A percentile compares a stretch with the other conserved stretches of the same genome.
phyloP scores from a whole-genome alignment of 1,140 invertebrate genomes.

The Metaphire vulgaris region DNA sequence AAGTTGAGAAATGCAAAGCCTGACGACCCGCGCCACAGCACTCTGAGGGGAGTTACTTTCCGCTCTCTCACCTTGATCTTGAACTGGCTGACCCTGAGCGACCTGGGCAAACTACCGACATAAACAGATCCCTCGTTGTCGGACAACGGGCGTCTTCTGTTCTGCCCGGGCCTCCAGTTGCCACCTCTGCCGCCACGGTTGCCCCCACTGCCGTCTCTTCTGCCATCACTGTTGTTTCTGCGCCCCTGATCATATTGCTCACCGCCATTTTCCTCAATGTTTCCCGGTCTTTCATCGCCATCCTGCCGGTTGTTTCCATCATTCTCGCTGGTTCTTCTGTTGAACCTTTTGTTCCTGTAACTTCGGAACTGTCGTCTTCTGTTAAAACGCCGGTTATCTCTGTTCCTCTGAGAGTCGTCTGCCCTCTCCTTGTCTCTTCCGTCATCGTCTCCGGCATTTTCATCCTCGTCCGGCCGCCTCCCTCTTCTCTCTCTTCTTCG shows the following conservation, averaged over 20 bases:
- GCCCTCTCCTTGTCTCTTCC: neutral
- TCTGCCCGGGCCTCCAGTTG: neutral
- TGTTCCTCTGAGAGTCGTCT: neutral
- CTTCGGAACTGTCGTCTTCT: slow-evolving; percentile 3
- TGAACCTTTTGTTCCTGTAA: slow-evolving; percentile 11
- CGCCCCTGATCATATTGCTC: neutral
- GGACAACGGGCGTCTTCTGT: neutral
- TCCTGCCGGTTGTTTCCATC: neutral
- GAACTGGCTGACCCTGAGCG: slow-evolving; percentile 40
- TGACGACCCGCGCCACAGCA: slow-evolving; percentile 40
- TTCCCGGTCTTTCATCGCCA: neutral
- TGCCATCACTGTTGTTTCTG: neutral
- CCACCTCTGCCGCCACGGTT: neutral
- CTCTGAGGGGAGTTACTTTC: slow-evolving; percentile 41
- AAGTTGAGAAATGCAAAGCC: slow-evolving; percentile 43
- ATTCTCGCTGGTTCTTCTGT: slow-evolving; percentile 7
- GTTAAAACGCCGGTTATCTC: neutral
- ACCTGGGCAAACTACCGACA: slow-evolving; percentile 40
- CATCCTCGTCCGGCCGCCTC: slow-evolving; percentile 2
- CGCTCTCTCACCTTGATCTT: slow-evolving; percentile 39
- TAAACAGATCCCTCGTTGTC: slow-evolving; percentile 33
- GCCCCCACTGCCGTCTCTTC: neutral
- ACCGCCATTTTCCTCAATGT: neutral
- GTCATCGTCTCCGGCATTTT: neutral
- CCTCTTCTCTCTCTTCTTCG: slow-evolving; percentile 5